Percentiles rank a stretch among this genome's conserved stretches.
These are phyloP conservation scores for Mus spicilegus DNA, from an alignment of 2,113 vertebrate genomes.

Conservation along the genomic window DNA sequence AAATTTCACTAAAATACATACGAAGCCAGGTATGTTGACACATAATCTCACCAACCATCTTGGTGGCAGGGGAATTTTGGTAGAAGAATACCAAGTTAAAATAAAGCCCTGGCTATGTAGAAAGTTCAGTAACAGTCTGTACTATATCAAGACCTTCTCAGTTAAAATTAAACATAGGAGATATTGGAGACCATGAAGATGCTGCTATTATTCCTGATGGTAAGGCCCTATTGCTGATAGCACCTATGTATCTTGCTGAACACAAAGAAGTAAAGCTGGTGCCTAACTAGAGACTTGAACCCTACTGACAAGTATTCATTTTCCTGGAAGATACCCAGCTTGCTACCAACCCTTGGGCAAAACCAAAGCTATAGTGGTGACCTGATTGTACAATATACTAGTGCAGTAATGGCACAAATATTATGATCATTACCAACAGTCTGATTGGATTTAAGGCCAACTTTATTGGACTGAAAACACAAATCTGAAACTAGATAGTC, in stretches of 20 bases:
- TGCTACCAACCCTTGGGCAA: not conserved
- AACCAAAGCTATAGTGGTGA: not conserved
- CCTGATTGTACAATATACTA: not conserved
- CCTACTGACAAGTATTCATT: not conserved
- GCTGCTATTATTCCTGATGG: not conserved
- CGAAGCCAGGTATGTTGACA: not conserved
- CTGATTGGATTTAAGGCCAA: not conserved
- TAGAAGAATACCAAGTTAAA: not conserved
- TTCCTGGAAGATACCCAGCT: not conserved
- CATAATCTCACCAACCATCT: not conserved
- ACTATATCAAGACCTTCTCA: not conserved
- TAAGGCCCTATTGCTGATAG: not conserved
- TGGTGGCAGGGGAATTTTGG: not conserved
- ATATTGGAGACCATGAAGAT: not conserved
- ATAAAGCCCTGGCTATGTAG: not conserved
- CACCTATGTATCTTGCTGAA: not conserved
- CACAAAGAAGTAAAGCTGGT: not conserved
- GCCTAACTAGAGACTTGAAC: not conserved
- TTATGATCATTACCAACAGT: not conserved
- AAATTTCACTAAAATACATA: not conserved
- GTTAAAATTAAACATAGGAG: not conserved
- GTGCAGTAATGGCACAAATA: not conserved
- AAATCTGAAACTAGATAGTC: not conserved
- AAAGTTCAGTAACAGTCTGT: not conserved
- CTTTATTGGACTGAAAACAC: not conserved